Conservation (phyloP, 2,113 vertebrate genomes). For the Marcusenius ussheri region DNA sequence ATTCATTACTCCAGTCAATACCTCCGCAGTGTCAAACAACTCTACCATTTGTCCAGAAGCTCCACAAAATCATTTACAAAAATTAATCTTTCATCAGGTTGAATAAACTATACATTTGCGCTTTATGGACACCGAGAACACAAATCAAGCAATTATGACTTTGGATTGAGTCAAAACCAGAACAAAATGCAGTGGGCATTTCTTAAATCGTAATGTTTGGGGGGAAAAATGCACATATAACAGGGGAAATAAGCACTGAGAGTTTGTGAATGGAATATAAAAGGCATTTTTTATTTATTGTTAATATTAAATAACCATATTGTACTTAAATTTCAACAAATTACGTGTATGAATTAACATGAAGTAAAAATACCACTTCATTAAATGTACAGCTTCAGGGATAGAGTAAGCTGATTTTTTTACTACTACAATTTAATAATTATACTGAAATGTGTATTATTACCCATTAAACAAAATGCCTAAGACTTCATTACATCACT, state of each 20-base stretch:
- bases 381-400: slow-evolving; percentile 90
- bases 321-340: slow-evolving; percentile 97
- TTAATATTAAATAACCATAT: slow-evolving; percentile 89
- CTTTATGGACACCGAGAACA: background rate
- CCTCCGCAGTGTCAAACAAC: background rate
- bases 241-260: background rate
- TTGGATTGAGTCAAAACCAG: background rate
- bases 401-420: slow-evolving; percentile 68
- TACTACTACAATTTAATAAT: slow-evolving; percentile 38
- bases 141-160: background rate
- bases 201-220: background rate
- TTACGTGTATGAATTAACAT: slow-evolving; percentile 95
- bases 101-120: background rate
- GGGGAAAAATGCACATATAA: background rate
- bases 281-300: slow-evolving; percentile 83
- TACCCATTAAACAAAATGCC: slow-evolving; percentile 72
- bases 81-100: background rate
- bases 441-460: slow-evolving; percentile 41
- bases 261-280: slow-evolving; percentile 18
- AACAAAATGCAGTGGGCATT: background rate
- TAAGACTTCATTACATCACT: slow-evolving; percentile 61
- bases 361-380: slow-evolving; percentile 96
- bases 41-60: background rate
- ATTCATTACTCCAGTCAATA: background rate
- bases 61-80: background rate